A percentile compares a stretch with the other conserved stretches of the same genome.
These are phyloP conservation scores for Oligia latruncula DNA, from an alignment of 2,888 invertebrate genomes.

Conservation along the genomic window DNA sequence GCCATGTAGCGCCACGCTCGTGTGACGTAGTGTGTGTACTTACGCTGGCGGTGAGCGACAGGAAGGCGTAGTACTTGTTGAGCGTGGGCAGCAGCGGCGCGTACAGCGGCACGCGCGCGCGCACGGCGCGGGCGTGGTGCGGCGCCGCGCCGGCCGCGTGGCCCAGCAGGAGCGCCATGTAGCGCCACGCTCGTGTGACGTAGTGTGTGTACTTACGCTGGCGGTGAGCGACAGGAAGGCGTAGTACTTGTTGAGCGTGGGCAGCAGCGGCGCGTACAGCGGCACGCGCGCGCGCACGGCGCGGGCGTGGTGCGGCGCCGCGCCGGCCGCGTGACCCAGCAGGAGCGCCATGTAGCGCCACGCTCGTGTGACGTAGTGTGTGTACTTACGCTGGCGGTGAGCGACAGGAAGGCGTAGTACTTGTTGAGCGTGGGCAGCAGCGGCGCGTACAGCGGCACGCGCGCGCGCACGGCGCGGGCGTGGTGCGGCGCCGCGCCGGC, in stretches of 20 bases:
- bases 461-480: no score
- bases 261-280: conserved; percentile 95
- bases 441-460: no score
- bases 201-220: conserved; percentile 91
- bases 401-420: conserved; percentile 91
- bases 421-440: conserved; percentile 86
- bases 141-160: conserved; percentile 95
- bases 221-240: conserved; percentile 98
- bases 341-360: conserved; percentile 94
- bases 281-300: conserved; percentile 93
- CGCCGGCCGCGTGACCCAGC: conserved; percentile 96
- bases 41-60: conserved; percentile 97
- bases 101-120: conserved; percentile 94
- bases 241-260: conserved; percentile 93
- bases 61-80: conserved; percentile 97
- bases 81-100: conserved; percentile 93
- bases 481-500: no score
- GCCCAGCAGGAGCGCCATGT: conserved; percentile 96
- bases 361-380: conserved; percentile 74
- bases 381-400: conserved; percentile 71
- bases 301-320: conserved; percentile 92
- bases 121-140: conserved; percentile 92
- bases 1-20: conserved; percentile 95
- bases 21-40: conserved; percentile 86
- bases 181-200: conserved; percentile 95